A percentile compares a stretch with the other conserved stretches of the same genome.
Conservation (phyloP, 2,888 invertebrate genomes). For the Dynastes hyllus region DNA sequence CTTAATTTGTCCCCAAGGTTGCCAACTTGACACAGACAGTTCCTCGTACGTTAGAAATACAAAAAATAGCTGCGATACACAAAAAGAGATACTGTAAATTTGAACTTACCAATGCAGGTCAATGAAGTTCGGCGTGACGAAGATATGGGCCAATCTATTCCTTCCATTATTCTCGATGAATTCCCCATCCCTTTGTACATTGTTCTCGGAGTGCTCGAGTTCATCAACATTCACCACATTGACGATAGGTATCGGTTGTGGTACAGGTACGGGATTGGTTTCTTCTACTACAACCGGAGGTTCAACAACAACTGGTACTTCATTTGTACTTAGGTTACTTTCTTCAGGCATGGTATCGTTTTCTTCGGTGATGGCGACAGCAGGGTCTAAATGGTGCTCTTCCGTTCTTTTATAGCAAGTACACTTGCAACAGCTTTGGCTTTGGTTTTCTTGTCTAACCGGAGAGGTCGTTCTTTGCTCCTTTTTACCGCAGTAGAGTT, state of each 20-base stretch:
- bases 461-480: conserved; percentile 60
- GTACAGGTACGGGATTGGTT: conserved; percentile 22
- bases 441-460: conserved; percentile 57
- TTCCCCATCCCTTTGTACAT: conserved; percentile 50
- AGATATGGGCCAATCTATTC: conserved; percentile 61
- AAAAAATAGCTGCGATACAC: background rate
- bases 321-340: conserved; percentile 14
- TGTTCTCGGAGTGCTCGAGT: conserved; percentile 33
- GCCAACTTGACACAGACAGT: too few species aligned
- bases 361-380: background rate
- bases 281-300: conserved; percentile 25
- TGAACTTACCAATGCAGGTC: conserved; percentile 65
- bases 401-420: conserved; percentile 66
- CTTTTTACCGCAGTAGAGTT: conserved; percentile 67
- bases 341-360: background rate
- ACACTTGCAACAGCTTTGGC: conserved; percentile 66
- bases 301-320: conserved; percentile 40
- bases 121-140: conserved; percentile 63
- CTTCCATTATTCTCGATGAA: conserved; percentile 58
- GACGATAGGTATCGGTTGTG: background rate
- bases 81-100: background rate
- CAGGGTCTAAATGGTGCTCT: conserved; percentile 57
- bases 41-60: too few species aligned
- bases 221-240: conserved; percentile 32
- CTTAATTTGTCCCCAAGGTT: too few species aligned